Base-by-base conservation (phyloP, 2,888 invertebrate species). In the Amphipoea lucens region DNA sequence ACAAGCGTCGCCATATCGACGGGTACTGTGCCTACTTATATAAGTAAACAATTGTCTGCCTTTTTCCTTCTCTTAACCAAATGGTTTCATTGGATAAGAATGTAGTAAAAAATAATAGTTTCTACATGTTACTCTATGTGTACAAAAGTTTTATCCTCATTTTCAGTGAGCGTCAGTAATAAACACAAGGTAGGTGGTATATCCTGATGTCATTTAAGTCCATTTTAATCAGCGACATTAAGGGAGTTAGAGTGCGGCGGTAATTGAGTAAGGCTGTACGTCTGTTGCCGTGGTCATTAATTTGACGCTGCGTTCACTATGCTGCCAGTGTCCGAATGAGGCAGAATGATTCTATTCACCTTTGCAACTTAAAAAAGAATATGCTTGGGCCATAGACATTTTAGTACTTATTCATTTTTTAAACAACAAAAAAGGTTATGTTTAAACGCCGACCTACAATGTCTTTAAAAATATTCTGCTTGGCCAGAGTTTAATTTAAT, bases 161-260 rank as follows among this genome's bases (percentile, higher is more conserved):
- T 36, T 60, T 29, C 17, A 51, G 11, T 60, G 29, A 7, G 9
- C 42, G 42, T 42, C n/a, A 66, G 45, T 48, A 79, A 45, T 23
- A 51, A 62, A 69, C 29, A 72, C 72, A 51, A 69, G 14, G n/a
- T 71, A 29, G 81, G 20, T 60, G 70, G 78, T 51, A 72, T 78
- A 62, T 78, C 40, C 78, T 60, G 60, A 71, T 74, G 86, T 86
- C 78, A 82, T 68, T 84, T 82, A 86, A 54, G 78, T 65, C 78
- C 68, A 78, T 86, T 86, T 82, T 82, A 84, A 86, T 84, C 65
- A 86, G 60, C 20, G 54, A 45, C 71, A 54, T 85, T 86, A 79
- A 74, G 80, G 69, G 63, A 85, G 78, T 74, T 78, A 74, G 82
- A 84, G 83, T 84, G 86, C n/a, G 63, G n/a, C 54, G 14, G 65